A percentile compares a stretch with the other conserved stretches of the same genome.
Conservation (phyloP, 2,113 vertebrate genomes). For the Nansenia antarctica region DNA sequence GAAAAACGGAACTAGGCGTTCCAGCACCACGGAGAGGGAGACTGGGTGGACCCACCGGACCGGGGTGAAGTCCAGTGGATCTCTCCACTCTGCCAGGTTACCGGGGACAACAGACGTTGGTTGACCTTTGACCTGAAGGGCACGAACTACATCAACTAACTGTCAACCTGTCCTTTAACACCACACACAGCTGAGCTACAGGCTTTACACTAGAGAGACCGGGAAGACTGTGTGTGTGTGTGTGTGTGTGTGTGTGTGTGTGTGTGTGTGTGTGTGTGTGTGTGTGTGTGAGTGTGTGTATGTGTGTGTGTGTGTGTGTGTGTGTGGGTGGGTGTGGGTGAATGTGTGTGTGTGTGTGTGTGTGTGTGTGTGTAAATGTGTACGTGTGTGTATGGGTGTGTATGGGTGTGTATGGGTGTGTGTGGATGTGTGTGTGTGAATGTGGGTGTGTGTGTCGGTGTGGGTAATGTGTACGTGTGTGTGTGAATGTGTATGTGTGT, state of each 20-base stretch:
- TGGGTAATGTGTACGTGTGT: no score
- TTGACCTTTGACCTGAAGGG: not conserved
- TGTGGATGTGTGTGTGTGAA: no score
- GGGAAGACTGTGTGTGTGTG: not conserved
- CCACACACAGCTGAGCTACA: not conserved
- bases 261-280: slow-evolving; percentile 3
- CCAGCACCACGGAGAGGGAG: no score
- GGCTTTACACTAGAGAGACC: not conserved
- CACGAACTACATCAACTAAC: not conserved
- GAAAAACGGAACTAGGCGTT: no score
- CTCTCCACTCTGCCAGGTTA: not conserved
- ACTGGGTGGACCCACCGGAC: not conserved
- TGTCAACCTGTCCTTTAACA: not conserved
- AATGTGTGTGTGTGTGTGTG: no score
- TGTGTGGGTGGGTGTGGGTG: no score
- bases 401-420: no score
- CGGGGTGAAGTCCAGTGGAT: not conserved
- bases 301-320: no score
- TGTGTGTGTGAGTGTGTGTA: not conserved
- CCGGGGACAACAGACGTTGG: not conserved
- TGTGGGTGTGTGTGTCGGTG: no score
- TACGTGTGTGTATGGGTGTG: no score
- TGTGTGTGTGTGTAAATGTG: no score
- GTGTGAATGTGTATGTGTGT: no score
- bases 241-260: slow-evolving; percentile 16